Percentiles rank a stretch among this genome's conserved stretches.
These are phyloP conservation scores for Drosophila fuyamai DNA, from an alignment of 1,140 invertebrate species.

Conservation along the genomic window DNA sequence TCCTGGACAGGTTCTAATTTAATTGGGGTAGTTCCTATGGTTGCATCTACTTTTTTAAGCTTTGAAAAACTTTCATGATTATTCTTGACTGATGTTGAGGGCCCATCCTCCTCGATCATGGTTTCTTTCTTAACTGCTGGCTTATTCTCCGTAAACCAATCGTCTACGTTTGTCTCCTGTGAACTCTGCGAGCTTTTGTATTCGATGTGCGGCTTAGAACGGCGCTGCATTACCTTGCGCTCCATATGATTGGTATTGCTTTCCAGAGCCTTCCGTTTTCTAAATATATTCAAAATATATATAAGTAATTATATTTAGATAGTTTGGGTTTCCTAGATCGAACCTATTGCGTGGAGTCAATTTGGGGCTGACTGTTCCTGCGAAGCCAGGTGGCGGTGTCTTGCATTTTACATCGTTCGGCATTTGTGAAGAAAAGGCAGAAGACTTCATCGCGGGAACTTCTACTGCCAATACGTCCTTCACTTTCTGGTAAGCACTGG, in stretches of 20 bases:
- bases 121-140: too few species aligned
- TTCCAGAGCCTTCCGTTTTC: conserved; percentile 39
- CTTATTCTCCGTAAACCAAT: background rate
- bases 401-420: background rate
- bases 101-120: background rate
- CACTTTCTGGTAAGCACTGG: conserved; percentile 4
- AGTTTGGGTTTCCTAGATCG: background rate
- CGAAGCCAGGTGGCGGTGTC: background rate
- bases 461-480: background rate
- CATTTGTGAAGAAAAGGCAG: too few species aligned
- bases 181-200: conserved; percentile 63
- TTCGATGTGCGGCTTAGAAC: conserved; percentile 17
- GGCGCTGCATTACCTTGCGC: conserved; percentile 41
- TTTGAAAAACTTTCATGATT: background rate
- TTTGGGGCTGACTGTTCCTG: background rate
- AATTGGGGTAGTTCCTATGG: background rate
- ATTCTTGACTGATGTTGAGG: background rate
- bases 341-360: conserved; percentile 36
- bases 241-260: conserved; percentile 33
- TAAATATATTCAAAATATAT: background rate
- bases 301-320: background rate
- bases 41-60: background rate
- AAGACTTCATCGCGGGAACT: background rate
- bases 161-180: conserved; percentile 39
- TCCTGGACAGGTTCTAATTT: background rate